phyloP scores from a whole-genome alignment of 2,797 vertebrate genomes.

The Enoplosus armatus region DNA sequence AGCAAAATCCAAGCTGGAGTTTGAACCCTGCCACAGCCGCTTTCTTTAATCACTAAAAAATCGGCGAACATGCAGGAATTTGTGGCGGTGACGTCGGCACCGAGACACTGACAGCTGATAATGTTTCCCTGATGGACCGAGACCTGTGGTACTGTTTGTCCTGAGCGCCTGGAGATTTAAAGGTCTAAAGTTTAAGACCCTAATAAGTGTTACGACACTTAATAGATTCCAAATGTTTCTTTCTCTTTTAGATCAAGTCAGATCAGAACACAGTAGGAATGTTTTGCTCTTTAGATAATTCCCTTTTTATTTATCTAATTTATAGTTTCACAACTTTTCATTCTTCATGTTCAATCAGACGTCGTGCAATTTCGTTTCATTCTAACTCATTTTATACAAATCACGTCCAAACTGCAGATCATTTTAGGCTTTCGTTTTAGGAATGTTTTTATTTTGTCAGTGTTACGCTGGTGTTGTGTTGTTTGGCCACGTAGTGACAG shows the following conservation, averaged over 20 bases:
- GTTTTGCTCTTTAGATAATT: background rate
- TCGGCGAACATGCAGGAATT: constrained; percentile 28
- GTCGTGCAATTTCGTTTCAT: too few relatives aligned
- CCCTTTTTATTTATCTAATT: background rate
- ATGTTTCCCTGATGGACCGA: constrained; percentile 17
- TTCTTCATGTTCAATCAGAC: background rate
- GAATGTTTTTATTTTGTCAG: too few relatives aligned
- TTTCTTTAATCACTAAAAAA: constrained; percentile 50
- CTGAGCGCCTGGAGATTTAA: too few relatives aligned
- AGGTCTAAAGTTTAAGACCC: background rate
- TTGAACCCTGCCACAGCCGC: constrained; percentile 54
- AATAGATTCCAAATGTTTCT: background rate
- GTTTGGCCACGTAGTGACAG: background rate
- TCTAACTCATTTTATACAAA: background rate
- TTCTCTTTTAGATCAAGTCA: background rate
- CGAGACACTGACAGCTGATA: constrained; percentile 7
- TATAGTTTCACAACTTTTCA: background rate
- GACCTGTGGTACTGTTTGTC: constrained; percentile 39
- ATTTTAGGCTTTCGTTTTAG: too few relatives aligned
- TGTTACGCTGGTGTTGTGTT: background rate
- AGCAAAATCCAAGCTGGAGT: constrained; percentile 50
- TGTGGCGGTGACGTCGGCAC: constrained; percentile 8
- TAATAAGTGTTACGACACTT: constrained; percentile 3
- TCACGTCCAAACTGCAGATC: background rate
- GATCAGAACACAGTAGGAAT: background rate